A percentile compares a stretch with the other conserved stretches of the same genome.
Conservation (phyloP, 2,888 invertebrate species). For the Operophtera brumata region DNA sequence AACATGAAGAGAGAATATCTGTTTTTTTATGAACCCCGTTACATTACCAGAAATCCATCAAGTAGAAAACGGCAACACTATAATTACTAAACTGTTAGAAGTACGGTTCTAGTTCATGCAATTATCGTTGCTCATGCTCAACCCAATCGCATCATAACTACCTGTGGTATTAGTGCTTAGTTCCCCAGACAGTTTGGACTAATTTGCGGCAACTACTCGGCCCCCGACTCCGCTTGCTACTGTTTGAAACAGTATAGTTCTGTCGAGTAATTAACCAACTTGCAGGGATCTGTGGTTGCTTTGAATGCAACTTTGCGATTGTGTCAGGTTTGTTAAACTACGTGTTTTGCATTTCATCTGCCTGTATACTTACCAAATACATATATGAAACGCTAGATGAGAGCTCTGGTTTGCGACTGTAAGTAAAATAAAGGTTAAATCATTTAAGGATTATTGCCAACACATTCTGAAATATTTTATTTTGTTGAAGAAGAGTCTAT, state of each 20-base stretch:
- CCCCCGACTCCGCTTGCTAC: conserved; percentile 8
- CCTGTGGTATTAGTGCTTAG: conserved; percentile 1
- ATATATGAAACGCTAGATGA: too few relatives aligned
- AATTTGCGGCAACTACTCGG: conserved; percentile 8
- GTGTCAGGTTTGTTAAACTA: not conserved
- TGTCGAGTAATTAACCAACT: conserved; percentile 13
- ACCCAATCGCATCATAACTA: conserved; percentile 8
- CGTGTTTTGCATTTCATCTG: not conserved
- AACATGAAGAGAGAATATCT: too few relatives aligned
- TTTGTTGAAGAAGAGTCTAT: too few relatives aligned
- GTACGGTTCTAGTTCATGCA: not conserved
- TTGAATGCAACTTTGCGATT: conserved; percentile 2
- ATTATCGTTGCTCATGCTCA: not conserved
- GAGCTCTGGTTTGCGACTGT: too few relatives aligned
- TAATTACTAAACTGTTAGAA: not conserved
- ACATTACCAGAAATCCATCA: too few relatives aligned
- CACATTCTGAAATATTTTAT: too few relatives aligned
- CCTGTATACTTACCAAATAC: too few relatives aligned
- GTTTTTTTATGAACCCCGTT: too few relatives aligned
- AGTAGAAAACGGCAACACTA: not conserved
- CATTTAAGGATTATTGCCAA: too few relatives aligned
- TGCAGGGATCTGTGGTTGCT: conserved; percentile 5
- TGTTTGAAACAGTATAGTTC: not conserved
- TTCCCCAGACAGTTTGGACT: conserved; percentile 14
- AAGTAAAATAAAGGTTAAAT: too few relatives aligned